These are phyloP conservation scores for Piezodorus guildinii DNA, from an alignment of 1,140 invertebrate genomes.

Conservation along the genomic window DNA sequence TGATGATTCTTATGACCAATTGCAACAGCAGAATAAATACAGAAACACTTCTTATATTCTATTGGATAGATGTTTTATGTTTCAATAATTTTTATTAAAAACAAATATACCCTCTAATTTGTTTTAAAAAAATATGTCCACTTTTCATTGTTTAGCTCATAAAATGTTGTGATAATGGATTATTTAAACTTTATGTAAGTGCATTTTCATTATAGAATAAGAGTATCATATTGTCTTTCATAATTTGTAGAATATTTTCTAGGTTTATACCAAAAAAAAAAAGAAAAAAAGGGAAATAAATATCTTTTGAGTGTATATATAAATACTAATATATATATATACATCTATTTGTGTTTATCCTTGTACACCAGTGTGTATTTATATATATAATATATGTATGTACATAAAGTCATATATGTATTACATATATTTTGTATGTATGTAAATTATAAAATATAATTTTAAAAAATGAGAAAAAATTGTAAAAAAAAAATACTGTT, in stretches of 20 bases:
- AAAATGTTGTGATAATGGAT: slow-evolving; percentile 7
- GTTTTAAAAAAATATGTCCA: neutral
- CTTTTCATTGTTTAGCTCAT: neutral
- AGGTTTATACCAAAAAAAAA: slow-evolving; percentile 1
- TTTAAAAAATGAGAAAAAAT: too few species aligned
- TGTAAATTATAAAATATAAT: too few species aligned
- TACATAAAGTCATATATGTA: too few species aligned
- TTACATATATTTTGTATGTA: too few species aligned
- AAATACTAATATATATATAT: too few species aligned
- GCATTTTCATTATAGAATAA: slow-evolving; percentile 2
- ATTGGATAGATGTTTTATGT: neutral
- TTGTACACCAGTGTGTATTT: too few species aligned
- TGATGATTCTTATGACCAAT: neutral
- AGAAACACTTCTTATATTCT: neutral
- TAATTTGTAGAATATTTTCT: slow-evolving; percentile 7
- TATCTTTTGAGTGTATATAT: too few species aligned
- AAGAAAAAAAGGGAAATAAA: neutral
- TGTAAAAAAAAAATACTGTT: too few species aligned
- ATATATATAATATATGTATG: too few species aligned
- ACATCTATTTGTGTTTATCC: too few species aligned
- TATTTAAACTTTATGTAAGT: neutral
- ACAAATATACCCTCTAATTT: neutral
- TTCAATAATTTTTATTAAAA: neutral
- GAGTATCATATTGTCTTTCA: neutral
- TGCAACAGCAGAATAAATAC: neutral